Base-by-base conservation (phyloP, 2,888 invertebrate genomes). In the Antitype chi region DNA sequence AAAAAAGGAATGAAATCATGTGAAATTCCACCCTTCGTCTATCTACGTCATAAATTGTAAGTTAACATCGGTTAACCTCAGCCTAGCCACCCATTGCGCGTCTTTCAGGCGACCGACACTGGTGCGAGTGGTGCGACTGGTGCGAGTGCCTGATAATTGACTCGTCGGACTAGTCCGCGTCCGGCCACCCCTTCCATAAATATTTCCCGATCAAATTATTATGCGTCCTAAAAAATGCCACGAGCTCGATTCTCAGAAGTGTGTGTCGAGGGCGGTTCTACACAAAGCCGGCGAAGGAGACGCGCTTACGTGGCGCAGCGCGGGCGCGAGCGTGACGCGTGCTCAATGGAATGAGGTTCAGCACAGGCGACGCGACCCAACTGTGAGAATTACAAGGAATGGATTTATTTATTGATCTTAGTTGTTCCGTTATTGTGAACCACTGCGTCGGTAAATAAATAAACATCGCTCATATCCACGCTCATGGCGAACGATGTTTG, bases 191-290 rank as follows among this genome's bases (percentile, higher is more conserved):
- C 94, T 95, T 96, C 96, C 95, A 96, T 96, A 96, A 96, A 96
- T 96, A 96, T 96, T 96, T 96, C 96, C 96, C 96, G 94, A 96
- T 96, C 95, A 96, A 96, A 96, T 96, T 96, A 96, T 96, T 95
- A 95, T 95, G 94, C 94, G 93, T 92, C 92, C 93, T 94, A 96
- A 96, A 96, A 96, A 96, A 95, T 94, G 94, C 95, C 94, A 95
- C 94, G 93, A 95, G 94, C 92, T 92, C 94, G 88, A 93, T 96
- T 96, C 96, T 93, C 88, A 91, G 96, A 96, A 96, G 90, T 91
- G 87, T 87, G 92, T 88, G 90, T 92, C 93, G 91, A 93, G 95
- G 95, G 96, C 95, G 96, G 96, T 95, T 95, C 91, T 88, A 94
- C 94, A 94, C 95, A 96, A 95, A 94, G 95, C 92, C 88, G 76